These are phyloP conservation scores for Cheilosia impressa DNA, from an alignment of 2,888 invertebrate genomes.

Conservation along the genomic window DNA sequence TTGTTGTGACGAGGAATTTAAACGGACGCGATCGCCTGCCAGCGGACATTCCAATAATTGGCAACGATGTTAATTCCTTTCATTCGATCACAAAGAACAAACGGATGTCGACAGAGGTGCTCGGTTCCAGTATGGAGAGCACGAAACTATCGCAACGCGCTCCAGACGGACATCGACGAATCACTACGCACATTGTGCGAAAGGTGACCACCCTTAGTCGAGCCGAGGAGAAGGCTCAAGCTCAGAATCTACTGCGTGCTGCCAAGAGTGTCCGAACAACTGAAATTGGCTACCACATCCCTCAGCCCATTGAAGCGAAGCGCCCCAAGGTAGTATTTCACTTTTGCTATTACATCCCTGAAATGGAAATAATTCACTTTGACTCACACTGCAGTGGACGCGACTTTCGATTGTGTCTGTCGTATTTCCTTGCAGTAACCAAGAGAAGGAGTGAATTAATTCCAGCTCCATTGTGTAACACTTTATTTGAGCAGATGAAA, in stretches of 20 bases:
- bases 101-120: constrained; percentile 92
- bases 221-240: constrained; percentile 89
- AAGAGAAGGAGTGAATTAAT: constrained; percentile 7
- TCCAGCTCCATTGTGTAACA: constrained; percentile 10
- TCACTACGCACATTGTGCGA: constrained; percentile 93
- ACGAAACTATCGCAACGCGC: constrained; percentile 92
- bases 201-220: constrained; percentile 95
- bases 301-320: constrained; percentile 87
- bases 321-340: constrained; percentile 88
- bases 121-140: constrained; percentile 93
- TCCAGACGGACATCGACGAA: constrained; percentile 91
- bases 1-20: constrained; percentile 28
- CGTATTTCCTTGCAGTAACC: constrained; percentile 26
- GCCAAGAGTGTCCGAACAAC: constrained; percentile 85
- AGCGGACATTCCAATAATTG: constrained; percentile 15
- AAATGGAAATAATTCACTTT: not conserved
- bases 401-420: constrained; percentile 3
- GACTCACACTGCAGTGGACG: not conserved
- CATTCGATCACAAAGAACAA: constrained; percentile 93
- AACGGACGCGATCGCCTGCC: constrained; percentile 31
- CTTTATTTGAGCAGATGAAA: constrained; percentile 31
- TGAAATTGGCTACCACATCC: constrained; percentile 84
- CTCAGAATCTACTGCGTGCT: constrained; percentile 86
- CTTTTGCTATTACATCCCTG: not conserved
- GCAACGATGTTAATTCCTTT: constrained; percentile 84